These are phyloP conservation scores for Pseudococcus longispinus DNA, from an alignment of 2,888 invertebrate genomes.

Conservation along the genomic window DNA sequence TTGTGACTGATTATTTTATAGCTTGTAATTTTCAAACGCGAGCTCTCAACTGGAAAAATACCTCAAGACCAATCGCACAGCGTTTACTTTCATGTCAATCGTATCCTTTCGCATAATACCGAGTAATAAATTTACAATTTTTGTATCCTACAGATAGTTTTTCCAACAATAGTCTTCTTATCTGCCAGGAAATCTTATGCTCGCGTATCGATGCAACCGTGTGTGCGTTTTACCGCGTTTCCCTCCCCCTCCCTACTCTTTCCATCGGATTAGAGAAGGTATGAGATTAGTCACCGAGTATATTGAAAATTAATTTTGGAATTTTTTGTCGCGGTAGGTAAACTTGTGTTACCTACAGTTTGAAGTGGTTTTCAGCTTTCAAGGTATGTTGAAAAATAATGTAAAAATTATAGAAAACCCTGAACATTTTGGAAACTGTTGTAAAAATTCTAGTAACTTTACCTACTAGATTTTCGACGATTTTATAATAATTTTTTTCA, in stretches of 20 bases:
- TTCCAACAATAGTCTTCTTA: not conserved
- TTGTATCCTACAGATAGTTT: not conserved
- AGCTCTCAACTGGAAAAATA: conserved; percentile 28
- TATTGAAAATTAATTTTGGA: not conserved
- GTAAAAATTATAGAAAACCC: no score
- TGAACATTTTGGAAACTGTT: no score
- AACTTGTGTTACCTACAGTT: no score
- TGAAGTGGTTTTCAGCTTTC: no score
- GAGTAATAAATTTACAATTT: conserved; percentile 28
- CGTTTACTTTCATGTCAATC: conserved; percentile 19
- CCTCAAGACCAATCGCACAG: conserved; percentile 5
- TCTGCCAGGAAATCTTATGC: not conserved
- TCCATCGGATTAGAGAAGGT: not conserved
- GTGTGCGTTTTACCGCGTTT: not conserved
- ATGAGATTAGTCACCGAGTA: not conserved
- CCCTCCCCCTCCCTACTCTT: not conserved
- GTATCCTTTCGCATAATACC: conserved; percentile 21
- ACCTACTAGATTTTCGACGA: no score
- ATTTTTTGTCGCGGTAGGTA: not conserved
- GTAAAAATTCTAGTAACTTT: no score
- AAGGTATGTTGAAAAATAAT: not conserved
- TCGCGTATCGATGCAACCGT: not conserved
- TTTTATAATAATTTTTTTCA: no score
- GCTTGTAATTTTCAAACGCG: not conserved
- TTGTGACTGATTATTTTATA: conserved; percentile 43